Evolutionary conservation across 2,888 invertebrate species (phyloP).

Genomic region (Hyposoter didymator): DNA sequence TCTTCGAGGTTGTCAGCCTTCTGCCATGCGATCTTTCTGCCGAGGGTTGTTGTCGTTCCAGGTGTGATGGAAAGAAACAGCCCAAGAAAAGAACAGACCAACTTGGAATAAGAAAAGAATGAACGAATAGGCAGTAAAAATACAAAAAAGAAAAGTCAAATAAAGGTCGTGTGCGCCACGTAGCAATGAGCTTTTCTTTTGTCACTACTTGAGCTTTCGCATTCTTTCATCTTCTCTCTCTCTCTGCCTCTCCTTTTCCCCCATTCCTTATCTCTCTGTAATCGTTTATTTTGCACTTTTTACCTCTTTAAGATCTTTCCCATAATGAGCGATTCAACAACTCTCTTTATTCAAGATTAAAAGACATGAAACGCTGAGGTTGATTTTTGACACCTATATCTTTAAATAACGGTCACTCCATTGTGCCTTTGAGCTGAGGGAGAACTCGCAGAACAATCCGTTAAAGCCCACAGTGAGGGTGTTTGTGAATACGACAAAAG

Average conservation of each 20-base stretch:
- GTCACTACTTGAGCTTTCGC: constrained; percentile 26
- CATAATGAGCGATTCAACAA: constrained; percentile 40
- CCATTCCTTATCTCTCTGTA: background rate
- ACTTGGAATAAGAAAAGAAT: constrained; percentile 22
- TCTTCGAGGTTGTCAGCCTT: constrained; percentile 56
- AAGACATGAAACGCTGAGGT: constrained; percentile 17
- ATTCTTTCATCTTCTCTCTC: constrained; percentile 3
- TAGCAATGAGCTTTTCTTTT: constrained; percentile 50
- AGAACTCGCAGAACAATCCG: background rate
- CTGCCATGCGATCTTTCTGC: constrained; percentile 48
- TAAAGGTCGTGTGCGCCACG: constrained; percentile 26
- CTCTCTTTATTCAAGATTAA: constrained; percentile 19
- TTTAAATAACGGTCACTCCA: background rate
- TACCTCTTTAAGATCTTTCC: constrained; percentile 17
- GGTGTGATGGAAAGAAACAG: constrained; percentile 58
- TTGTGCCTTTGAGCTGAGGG: constrained; percentile 10
- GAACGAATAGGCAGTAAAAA: constrained; percentile 21
- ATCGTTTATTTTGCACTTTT: constrained; percentile 15
- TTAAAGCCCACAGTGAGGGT: background rate
- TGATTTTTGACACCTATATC: constrained; percentile 31
- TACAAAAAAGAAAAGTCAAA: constrained; percentile 39
- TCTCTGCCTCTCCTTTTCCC: constrained; percentile 1
- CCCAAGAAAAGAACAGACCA: constrained; percentile 18
- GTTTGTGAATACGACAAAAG: background rate
- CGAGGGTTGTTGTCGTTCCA: constrained; percentile 46